Evolutionary conservation across 2,888 invertebrate species (phyloP).

Genomic region (Melolontha melolontha): DNA sequence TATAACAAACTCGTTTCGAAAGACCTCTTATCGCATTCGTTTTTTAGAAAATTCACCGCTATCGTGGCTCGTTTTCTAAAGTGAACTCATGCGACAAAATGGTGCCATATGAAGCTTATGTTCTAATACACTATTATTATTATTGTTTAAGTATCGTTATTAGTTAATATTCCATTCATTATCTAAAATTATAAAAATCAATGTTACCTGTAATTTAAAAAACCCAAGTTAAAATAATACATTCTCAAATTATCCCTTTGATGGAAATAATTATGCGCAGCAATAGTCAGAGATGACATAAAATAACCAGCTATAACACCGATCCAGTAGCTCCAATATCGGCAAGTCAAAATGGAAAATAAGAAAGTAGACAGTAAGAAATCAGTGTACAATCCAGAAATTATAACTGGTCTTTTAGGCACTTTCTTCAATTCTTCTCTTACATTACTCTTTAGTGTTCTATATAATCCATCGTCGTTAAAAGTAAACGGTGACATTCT

Average conservation of each 20-base stretch:
- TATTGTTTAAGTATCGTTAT: too few species aligned
- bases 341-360: constrained; percentile 57
- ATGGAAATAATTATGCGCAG: constrained; percentile 84
- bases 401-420: constrained; percentile 60
- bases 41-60: too few species aligned
- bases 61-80: too few species aligned
- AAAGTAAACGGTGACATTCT: constrained; percentile 81
- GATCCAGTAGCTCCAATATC: constrained; percentile 62
- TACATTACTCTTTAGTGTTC: constrained; percentile 74
- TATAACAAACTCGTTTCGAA: too few species aligned
- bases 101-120: too few species aligned
- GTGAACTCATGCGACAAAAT: too few species aligned
- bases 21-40: too few species aligned
- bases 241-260: constrained; percentile 81
- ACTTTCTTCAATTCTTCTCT: constrained; percentile 69
- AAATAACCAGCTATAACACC: constrained; percentile 69
- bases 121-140: too few species aligned
- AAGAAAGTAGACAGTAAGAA: constrained; percentile 59
- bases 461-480: constrained; percentile 80
- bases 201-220: constrained; percentile 73
- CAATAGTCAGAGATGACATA: constrained; percentile 70
- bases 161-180: too few species aligned
- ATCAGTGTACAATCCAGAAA: constrained; percentile 64
- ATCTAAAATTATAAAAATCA: too few species aligned
- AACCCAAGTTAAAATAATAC: constrained; percentile 79